Base-by-base conservation (phyloP, 1,140 invertebrate species). In the Leptopilina clavipes region DNA sequence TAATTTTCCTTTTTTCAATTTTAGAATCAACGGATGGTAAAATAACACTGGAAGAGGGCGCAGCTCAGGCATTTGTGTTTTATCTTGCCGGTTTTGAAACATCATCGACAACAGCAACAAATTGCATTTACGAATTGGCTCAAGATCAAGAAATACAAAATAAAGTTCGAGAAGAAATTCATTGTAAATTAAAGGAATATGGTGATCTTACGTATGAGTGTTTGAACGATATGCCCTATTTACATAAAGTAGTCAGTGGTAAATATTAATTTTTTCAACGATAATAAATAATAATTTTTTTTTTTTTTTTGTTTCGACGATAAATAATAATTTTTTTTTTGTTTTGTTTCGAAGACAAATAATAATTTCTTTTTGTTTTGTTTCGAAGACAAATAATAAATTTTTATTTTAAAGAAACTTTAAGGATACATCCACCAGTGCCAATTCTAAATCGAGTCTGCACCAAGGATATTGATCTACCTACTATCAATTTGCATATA, bases 361-460 rank as follows among this genome's bases (percentile, higher is more conserved):
- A 5, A 40, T 7, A 40, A 40, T n/a, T n/a, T n/a, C n/a, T n/a
- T n/a, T n/a, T n/a, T n/a, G n/a, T n/a, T n/a, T n/a, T n/a, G n/a
- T n/a, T n/a, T n/a, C n/a, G n/a, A n/a, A n/a, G n/a, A n/a, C n/a
- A n/a, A n/a, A n/a, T n/a, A n/a, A n/a, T n/a, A n/a, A n/a, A n/a
- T 31, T 31, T 31, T 31, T 31, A 5, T 31, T 31, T 1, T 1
- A 18, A 85, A 92, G 94, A 94, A 91, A 93, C 94, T 1, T 86
- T 95, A 78, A 90, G 94, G 17, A 92, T 92, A 78, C 92, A 93
- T 84, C 93, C 94, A 56, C 91, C 93, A 1, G 83, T 93, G 73
- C 89, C 91, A 1, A 86, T 92, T 43, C 81, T 94, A 1, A 92
- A 92, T 76, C 88, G 94, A 48, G 78, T 88, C 45, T 92, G 92